phyloP scores from a whole-genome alignment of 2,888 invertebrate genomes.

The Lordiphosa andalusiaca region DNA sequence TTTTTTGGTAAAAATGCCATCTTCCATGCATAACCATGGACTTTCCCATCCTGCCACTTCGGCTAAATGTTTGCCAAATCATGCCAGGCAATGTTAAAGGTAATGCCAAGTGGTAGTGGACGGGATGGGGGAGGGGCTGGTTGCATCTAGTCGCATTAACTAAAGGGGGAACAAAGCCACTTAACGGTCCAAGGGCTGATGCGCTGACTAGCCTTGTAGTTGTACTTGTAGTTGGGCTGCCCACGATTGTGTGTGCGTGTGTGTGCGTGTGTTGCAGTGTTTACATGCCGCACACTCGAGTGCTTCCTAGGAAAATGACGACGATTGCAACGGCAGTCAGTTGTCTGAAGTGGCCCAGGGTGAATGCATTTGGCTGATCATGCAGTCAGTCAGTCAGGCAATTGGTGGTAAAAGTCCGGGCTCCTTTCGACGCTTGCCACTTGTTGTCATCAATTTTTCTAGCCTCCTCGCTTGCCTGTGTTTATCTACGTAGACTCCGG shows the following conservation, averaged over 20 bases:
- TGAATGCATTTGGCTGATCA: conserved; percentile 65
- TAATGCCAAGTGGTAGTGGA: background rate
- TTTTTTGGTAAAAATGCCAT: too few species aligned
- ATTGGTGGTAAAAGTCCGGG: conserved; percentile 43
- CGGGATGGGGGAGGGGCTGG: background rate
- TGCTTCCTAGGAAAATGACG: conserved; percentile 74
- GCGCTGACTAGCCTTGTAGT: conserved; percentile 64
- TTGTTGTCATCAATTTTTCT: conserved; percentile 73
- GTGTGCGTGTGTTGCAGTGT: conserved; percentile 31
- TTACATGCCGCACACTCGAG: conserved; percentile 60
- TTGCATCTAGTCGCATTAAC: conserved; percentile 15
- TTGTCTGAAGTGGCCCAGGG: conserved; percentile 53
- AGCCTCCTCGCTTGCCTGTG: conserved; percentile 35
- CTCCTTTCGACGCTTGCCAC: conserved; percentile 71
- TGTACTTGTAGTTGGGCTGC: conserved; percentile 29
- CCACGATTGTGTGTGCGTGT: conserved; percentile 1
- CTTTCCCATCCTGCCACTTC: conserved; percentile 3
- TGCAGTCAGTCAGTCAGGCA: conserved; percentile 43
- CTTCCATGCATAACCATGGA: too few species aligned
- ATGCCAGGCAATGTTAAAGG: conserved; percentile 54
- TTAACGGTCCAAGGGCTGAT: conserved; percentile 54
- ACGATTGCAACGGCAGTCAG: conserved; percentile 31
- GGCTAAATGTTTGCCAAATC: conserved; percentile 49
- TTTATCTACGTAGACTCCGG: conserved; percentile 23
- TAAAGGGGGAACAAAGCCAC: conserved; percentile 60